phyloP scores from a whole-genome alignment of 2,888 invertebrate genomes.

The Tipula vernalis region DNA sequence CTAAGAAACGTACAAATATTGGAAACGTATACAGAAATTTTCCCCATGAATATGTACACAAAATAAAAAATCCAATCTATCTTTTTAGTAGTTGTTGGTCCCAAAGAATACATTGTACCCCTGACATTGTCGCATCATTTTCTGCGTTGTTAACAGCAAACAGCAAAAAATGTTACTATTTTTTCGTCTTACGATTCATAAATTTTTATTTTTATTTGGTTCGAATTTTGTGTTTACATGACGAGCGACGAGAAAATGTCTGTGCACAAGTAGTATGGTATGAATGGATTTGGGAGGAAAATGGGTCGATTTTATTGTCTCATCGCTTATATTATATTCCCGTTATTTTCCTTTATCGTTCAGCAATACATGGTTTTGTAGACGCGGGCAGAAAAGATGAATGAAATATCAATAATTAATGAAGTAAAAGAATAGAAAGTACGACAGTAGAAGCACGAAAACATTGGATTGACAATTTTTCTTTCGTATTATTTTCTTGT shows the following conservation, averaged over 20 bases:
- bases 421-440: background rate
- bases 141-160: background rate
- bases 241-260: background rate
- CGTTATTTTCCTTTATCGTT: background rate
- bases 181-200: background rate
- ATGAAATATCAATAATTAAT: background rate
- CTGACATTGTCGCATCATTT: background rate
- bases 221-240: background rate
- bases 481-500: background rate
- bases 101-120: background rate
- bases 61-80: background rate
- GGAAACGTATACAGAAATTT: background rate
- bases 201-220: background rate
- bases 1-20: background rate
- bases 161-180: background rate
- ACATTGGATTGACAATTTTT: background rate
- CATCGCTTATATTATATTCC: background rate
- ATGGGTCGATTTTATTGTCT: background rate
- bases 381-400: background rate
- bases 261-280: background rate
- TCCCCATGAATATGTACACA: background rate
- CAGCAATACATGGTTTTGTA: background rate
- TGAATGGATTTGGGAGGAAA: background rate
- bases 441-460: background rate
- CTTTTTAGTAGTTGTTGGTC: background rate